Base-by-base conservation (phyloP, 2,888 invertebrate species). In the Megastigmus dorsalis region DNA sequence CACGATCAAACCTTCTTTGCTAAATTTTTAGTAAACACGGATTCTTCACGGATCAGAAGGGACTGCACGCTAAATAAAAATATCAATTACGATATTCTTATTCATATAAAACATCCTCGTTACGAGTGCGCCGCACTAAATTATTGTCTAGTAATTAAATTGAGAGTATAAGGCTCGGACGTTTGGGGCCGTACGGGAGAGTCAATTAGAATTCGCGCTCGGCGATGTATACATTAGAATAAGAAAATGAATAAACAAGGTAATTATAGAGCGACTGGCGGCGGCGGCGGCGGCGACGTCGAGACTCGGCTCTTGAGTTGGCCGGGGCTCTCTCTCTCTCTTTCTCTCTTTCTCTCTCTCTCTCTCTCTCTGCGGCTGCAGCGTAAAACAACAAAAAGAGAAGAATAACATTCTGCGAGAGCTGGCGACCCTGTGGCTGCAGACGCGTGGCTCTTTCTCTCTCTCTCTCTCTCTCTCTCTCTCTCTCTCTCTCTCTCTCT, bases 201-300 rank as follows among this genome's bases (percentile, higher is more conserved):
- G 68, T 74, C 74, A 69, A 69, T 74, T 74, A 74, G 63, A 69
- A 74, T 63, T 65, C 50, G 36, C 60, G 65, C 36, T 38, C 15
- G 63, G 15, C 50, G 74, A 45, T 50, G 62, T n/a, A 74, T 74
- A 45, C 65, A 65, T 70, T 74, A 74, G 68, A 74, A 69, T 74
- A 74, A 74, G 69, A 74, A 74, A 69, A 70, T 59, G 70, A 75
- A 75, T 75, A 70, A 75, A 75, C 75, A 75, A 70, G 70, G 66
- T 70, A 74, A 74, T 74, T 74, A 74, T 68, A 68, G 45, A 30
- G 55, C 30, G 60, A 55, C 54, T 54, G 62, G 66, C 60, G 43
- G 59, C 66, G 33, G n/a, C n/a, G n/a, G n/a, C n/a, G n/a, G n/a
- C n/a, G n/a, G n/a, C n/a, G n/a, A n/a, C n/a, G n/a, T n/a, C n/a